Evolutionary conservation across 2,113 vertebrate species (phyloP), one percentile per base, ranked within the genome.

Genomic region (Prochilodus magdalenae): DNA sequence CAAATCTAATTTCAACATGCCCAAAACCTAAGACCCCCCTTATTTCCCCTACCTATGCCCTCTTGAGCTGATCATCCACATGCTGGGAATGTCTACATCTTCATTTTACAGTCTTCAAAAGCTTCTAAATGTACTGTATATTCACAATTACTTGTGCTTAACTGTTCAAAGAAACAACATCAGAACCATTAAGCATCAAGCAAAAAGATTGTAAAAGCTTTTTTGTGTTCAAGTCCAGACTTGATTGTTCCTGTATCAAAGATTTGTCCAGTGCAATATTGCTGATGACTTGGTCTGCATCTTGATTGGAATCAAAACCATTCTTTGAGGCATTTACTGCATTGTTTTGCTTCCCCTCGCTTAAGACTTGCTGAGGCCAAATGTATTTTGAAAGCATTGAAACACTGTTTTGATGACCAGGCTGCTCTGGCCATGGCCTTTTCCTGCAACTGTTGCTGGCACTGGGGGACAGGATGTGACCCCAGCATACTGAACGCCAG

Each of bases 321-420:
- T 57, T 13, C 4, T n/a, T 15, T 60, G 16, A n/a, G 7, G 27
- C 47, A 44, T 4, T 71, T 30, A 22, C 15, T 57, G 57, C 65
- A 40, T 51, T 79, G 49, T 74, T 8, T 49, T 57, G n/a, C 44
- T 65, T 81, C 26, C 47, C 18, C 24, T 69, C 10, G 4, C 49
- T 2, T 55, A 22, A 11, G 18, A 36, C 18, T 55, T 16, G 33
- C 15, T 10, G 20, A 71, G 51, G 14, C 26, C n/a, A 30, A 44
- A 27, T 66, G 49, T 29, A 47, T 66, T 20, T 40, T 75, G 33
- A 80, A 57, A n/a, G 53, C 65, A 57, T 15, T 73, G 66, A 75
- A 24, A 29, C 26, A 22, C 29, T 66, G 75, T 30, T 75, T 85
- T 33, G 15, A 66, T 75, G 24, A 87, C 86, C 69, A 7, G 62